Evolutionary conservation across 2,888 invertebrate species (phyloP).

Genomic region (Caenorhabditis virilis): DNA sequence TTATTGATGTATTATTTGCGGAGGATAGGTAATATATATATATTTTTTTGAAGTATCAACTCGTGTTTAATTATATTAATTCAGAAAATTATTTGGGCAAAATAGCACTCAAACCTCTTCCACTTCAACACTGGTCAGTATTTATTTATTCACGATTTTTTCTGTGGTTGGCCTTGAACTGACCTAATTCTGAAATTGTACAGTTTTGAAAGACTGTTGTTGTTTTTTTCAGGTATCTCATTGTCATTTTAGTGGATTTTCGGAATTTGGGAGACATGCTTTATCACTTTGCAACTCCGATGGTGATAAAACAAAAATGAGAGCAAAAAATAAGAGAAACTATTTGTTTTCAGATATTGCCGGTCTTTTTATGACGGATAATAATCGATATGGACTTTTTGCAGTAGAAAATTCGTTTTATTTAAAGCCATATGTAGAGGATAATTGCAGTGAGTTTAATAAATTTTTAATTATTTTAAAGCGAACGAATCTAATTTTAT

Average conservation of each 20-base stretch:
- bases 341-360: conserved; percentile 18
- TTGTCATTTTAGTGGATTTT: conserved; percentile 35
- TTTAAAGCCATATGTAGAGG: conserved; percentile 22
- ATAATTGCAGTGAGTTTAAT: conserved; percentile 26
- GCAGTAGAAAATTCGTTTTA: conserved; percentile 12
- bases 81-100: conserved; percentile 19
- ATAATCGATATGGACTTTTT: conserved; percentile 26
- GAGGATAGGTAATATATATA: conserved; percentile 22
- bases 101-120: conserved; percentile 26
- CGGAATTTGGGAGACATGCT: conserved; percentile 22
- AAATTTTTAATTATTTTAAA: no score
- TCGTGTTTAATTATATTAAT: conserved; percentile 2
- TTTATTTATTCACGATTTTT: no score
- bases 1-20: conserved; percentile 13
- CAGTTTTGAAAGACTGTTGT: no score
- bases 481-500: no score
- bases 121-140: no score
- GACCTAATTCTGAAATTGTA: no score
- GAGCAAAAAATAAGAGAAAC: neutral
- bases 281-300: conserved; percentile 21
- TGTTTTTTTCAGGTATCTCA: conserved; percentile 34
- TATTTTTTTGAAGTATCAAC: neutral
- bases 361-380: conserved; percentile 27
- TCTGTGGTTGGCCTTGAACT: no score
- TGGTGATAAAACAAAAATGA: conserved; percentile 3